Base-by-base conservation (phyloP, 2,797 vertebrate species). In the Chiroxiphia lanceolata region DNA sequence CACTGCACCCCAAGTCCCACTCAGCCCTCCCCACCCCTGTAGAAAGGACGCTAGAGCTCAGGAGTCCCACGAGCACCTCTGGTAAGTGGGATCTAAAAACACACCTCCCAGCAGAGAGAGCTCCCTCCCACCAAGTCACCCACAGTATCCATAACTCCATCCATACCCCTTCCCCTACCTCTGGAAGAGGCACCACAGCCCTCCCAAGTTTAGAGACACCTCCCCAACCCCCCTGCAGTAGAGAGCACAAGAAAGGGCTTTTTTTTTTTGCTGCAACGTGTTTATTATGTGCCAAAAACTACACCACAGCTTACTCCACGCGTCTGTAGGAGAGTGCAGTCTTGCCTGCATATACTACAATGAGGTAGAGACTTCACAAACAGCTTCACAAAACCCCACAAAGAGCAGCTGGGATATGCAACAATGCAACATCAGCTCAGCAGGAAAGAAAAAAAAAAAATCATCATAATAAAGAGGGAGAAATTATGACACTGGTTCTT, bases 291-390 rank as follows among this genome's bases (percentile, higher is more conserved):
- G 99, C 99, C 99, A 98, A 98, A 97, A 98, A 98, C 97, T 97
- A 98, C 98, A 98, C 97, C 97, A 99, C 99, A 99, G 98, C 98
- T 97, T 98, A 99, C 98, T 99, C 99, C 99, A 99, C 99, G 98
- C 99, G 95, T 98, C 98, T 98, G 98, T 98, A 99, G 98, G 98
- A 98, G 98, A 98, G 98, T 98, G 99, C 99, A 99, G 98, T 98
- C 99, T 99, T 98, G 98, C 98, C 99, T 98, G 99, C 99, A 99
- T 99, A 98, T 98, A 99, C 99, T 98, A 99, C 99, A 99, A 99
- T 99, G 99, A 99, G 99, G 99, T 99, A 99, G 99, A 98, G 98
- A 99, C 99, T 99, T 99, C 97, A 99, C 98, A 98, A 98, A 99
- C 98, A 98, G 98, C 97, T 98, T 98, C 98, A 98, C 98, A 78